Evolutionary conservation across 2,797 vertebrate species (phyloP), one percentile per base, ranked within the genome.

Genomic region (Karalla daura): DNA sequence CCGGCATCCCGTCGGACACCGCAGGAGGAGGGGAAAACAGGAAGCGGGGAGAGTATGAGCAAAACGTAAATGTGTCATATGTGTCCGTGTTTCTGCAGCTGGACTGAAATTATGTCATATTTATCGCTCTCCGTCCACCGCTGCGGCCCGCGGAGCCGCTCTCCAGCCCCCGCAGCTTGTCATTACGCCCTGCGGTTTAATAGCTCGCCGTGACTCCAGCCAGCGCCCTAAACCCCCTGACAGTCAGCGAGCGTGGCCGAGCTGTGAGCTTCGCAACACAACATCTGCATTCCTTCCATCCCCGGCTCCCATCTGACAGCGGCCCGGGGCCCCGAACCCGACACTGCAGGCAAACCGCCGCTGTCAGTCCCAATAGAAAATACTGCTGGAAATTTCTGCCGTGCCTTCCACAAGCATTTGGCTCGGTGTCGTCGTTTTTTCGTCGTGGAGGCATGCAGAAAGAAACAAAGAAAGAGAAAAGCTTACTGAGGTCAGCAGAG

Each of bases 271-370:
- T 33, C 58, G 35, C 58, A 78, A 62, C 39, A 63, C 58, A 63
- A 55, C 77, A 75, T 78, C 70, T 71, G 45, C 82, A 78, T 81
- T 84, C 70, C 53, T 81, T 84, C 79, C 75, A 54, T 76, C 78
- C 64, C 73, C 62, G 43, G 59, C 49, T 56, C 59, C 17, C 40
- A 1, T 47, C 44, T 51, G 64, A 49, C 58, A 70, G 68, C 59
- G 35, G 63, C 63, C 49, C 65, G 17, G 18, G 43, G 65, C 12
- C n/a, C n/a, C 4, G 23, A 83, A 73, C 69, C 63, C 37, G 15
- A 67, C 71, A 60, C 74, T 60, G 45, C 36, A 64, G 55, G 70
- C 75, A 69, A 80, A 77, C 79, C 67, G 0, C 78, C 4, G 72
- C 84, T 59, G 76, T 78, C 80, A 61, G 32, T 25, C 44, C 51